Evolutionary conservation across 2,797 vertebrate species (phyloP), one percentile per base, ranked within the genome.

Genomic region (Balearica regulorum): DNA sequence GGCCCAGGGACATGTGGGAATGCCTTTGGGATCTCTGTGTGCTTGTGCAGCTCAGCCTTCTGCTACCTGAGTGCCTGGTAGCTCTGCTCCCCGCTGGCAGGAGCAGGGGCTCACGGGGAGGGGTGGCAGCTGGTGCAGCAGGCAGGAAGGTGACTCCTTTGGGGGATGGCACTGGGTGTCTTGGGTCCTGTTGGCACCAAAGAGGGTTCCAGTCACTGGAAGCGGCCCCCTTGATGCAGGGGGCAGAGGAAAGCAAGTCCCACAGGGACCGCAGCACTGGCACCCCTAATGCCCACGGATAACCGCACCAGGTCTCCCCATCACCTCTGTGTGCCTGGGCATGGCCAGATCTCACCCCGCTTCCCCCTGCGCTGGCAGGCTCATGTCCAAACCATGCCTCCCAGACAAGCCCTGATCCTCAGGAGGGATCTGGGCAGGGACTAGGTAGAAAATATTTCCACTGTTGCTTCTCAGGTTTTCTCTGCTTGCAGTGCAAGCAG

Each of bases 311-410:
- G 3, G 0, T 69, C 39, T 39, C 55, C 46, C 15, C 15, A 28
- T 68, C 78, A 69, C 33, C 70, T 57, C 62, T 35, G 16, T 1
- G 11, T 49, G 46, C 46, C 39, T 51, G 17, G 62, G 37, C 62
- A 65, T 0, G 0, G 60, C 31, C 37, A 86, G 49, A 62, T 44
- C 29, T 77, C 5, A 1, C 6, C 10, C 33, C 4, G 1, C 3
- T 2, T 65, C 8, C 20, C 24, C 8, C 13, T 0, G 2, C 2
- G 3, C 68, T 80, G 55, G 39, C 53, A 91, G 65, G 39, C 43
- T 86, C 19, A 44, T 37, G 31, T 87, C 66, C 78, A 79, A 75
- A n/a, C 25, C 25, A 4, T 73, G 24, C 37, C 43, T 83, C 24
- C 24, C 33, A 73, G 33, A 44, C 8, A 61, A 70, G 28, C 10